Percentiles rank a stretch among this genome's conserved stretches.
These are phyloP conservation scores for Troides aeacus DNA, from an alignment of 2,888 invertebrate genomes.

Conservation along the genomic window DNA sequence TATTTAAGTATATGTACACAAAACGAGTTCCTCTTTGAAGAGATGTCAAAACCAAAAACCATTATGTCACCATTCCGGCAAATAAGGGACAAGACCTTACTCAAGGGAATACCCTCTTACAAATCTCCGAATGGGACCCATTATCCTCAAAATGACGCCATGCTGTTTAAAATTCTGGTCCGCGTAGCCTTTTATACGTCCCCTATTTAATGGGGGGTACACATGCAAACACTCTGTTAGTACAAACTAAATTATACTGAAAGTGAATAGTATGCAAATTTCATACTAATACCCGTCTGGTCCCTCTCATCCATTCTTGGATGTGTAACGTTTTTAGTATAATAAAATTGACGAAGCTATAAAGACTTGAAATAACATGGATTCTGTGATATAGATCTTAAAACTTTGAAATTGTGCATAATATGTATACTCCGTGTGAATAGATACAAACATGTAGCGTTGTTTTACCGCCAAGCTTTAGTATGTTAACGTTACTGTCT, in stretches of 20 bases:
- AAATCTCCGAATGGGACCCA: constrained; percentile 7
- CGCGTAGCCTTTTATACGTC: constrained; percentile 13
- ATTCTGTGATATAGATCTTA: not conserved
- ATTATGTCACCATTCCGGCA: not conserved
- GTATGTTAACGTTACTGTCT: too few relatives aligned
- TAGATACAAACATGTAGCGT: too few relatives aligned
- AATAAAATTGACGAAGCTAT: constrained; percentile 12
- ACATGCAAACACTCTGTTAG: constrained; percentile 25
- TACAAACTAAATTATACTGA: constrained; percentile 20
- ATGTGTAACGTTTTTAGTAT: constrained; percentile 7
- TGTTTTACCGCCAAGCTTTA: too few relatives aligned
- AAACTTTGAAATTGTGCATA: too few relatives aligned
- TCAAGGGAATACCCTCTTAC: constrained; percentile 8
- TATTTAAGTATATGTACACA: not conserved
- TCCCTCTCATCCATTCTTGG: constrained; percentile 34
- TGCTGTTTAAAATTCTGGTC: constrained; percentile 21
- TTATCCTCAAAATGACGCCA: constrained; percentile 4
- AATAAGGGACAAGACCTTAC: constrained; percentile 8
- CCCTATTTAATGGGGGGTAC: constrained; percentile 12
- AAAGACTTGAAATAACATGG: not conserved
- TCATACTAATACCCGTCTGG: constrained; percentile 44
- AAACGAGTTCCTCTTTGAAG: not conserved
- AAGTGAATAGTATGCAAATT: constrained; percentile 52
- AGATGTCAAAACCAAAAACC: constrained; percentile 4
- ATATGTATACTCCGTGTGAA: too few relatives aligned